Evolutionary conservation across 2,888 invertebrate genomes (phyloP).

Genomic region (Pseudococcus longispinus): DNA sequence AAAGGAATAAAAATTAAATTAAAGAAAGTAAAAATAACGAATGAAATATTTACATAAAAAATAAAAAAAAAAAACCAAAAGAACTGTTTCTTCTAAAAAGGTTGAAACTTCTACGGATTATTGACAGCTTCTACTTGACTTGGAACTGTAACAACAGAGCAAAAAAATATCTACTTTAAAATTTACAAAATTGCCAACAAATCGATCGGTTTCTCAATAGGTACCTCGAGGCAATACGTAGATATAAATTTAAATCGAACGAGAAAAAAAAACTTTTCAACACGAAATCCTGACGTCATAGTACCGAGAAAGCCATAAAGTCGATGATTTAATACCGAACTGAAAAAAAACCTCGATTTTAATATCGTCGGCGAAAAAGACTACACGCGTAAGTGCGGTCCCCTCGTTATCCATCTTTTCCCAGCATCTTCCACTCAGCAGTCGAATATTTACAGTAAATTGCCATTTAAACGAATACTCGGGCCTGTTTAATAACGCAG

Average conservation of each 20-base stretch:
- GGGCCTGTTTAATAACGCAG: background rate
- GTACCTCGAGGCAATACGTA: background rate
- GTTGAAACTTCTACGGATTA: conserved; percentile 50
- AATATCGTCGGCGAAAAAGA: background rate
- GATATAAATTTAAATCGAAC: background rate
- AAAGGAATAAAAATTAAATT: conserved; percentile 50
- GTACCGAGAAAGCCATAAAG: background rate
- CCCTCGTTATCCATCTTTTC: background rate
- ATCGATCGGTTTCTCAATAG: background rate
- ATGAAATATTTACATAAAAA: conserved; percentile 50
- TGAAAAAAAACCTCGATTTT: background rate
- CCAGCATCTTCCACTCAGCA: background rate
- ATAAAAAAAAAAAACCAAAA: conserved; percentile 25
- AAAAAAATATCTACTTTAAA: background rate
- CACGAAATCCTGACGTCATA: conserved; percentile 2
- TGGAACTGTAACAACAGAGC: conserved; percentile 39
- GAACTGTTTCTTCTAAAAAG: conserved; percentile 42
- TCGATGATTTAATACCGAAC: conserved; percentile 5
- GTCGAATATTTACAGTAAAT: background rate
- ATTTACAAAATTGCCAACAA: background rate
- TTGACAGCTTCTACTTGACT: conserved; percentile 54
- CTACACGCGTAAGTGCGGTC: background rate
- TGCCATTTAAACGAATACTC: background rate
- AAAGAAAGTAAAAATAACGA: conserved; percentile 54
- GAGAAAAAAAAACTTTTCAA: background rate